Evolutionary conservation across 2,797 vertebrate genomes (phyloP).

Genomic region (Propithecus deckenii): DNA sequence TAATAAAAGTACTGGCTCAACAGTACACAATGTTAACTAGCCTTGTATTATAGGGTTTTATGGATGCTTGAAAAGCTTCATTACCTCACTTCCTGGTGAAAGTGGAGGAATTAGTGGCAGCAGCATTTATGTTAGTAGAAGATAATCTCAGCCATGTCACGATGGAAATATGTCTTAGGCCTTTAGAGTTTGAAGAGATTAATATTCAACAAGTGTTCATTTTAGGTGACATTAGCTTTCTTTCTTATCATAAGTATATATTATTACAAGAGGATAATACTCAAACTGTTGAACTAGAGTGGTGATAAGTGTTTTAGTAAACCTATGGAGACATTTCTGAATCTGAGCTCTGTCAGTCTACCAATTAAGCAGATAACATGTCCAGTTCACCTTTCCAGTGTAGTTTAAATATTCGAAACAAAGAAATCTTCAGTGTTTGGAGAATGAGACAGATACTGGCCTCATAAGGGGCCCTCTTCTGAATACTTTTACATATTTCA

Average conservation of each 20-base stretch:
- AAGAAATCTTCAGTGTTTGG: constrained; percentile 35
- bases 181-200: constrained; percentile 51
- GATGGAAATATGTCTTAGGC: neutral
- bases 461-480: neutral
- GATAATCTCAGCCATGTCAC: neutral
- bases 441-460: neutral
- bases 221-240: constrained; percentile 34
- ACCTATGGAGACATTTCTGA: constrained; percentile 37
- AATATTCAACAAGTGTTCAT: constrained; percentile 34
- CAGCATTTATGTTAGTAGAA: neutral
- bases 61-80: neutral
- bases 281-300: constrained; percentile 57
- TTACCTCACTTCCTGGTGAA: neutral
- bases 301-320: constrained; percentile 57
- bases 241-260: constrained; percentile 46
- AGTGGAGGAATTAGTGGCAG: neutral
- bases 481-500: constrained; percentile 4
- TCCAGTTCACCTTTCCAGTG: constrained; percentile 45
- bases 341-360: constrained; percentile 48
- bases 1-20: neutral
- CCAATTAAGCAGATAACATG: constrained; percentile 68
- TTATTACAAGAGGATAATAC: constrained; percentile 48
- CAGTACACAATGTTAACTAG: neutral
- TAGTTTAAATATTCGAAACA: constrained; percentile 67
- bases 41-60: constrained; percentile 6